These are phyloP conservation scores for Setipinna tenuifilis DNA, from an alignment of 2,797 vertebrate genomes.

Conservation along the genomic window DNA sequence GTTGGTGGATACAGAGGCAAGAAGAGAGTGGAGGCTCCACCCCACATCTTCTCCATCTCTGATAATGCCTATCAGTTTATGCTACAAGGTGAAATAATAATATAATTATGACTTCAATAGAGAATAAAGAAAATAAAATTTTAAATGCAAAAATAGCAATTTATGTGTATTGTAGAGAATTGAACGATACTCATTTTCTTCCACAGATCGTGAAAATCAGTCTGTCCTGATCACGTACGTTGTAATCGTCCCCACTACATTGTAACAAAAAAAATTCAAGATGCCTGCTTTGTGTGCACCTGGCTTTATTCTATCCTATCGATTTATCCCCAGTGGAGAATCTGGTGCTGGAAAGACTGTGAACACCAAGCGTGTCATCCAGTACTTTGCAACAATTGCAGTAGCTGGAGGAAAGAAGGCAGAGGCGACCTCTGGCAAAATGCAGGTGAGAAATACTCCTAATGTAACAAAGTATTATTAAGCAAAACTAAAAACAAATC, in stretches of 20 bases:
- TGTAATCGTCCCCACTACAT: constrained; percentile 39
- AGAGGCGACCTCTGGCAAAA: constrained; percentile 69
- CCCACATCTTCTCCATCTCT: constrained; percentile 95
- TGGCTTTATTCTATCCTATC: constrained; percentile 17
- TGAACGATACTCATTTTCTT: not conserved
- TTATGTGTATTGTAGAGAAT: no score
- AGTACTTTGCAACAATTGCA: constrained; percentile 90
- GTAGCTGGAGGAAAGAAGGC: constrained; percentile 72
- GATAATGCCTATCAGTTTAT: constrained; percentile 93
- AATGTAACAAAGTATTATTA: no score
- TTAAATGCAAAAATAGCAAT: not conserved
- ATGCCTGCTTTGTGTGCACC: no score
- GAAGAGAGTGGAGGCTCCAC: constrained; percentile 88
- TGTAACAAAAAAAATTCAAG: not conserved
- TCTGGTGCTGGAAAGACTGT: constrained; percentile 92
- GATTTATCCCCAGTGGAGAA: constrained; percentile 76
- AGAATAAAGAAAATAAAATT: not conserved
- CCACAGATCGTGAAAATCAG: constrained; percentile 88
- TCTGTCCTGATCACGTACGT: constrained; percentile 91
- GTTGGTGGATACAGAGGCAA: constrained; percentile 86
- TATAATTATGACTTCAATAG: not conserved
- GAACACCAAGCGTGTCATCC: constrained; percentile 90
- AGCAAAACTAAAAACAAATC: no score
- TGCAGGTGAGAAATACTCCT: constrained; percentile 65
- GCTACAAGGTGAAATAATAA: constrained; percentile 77